phyloP scores from a whole-genome alignment of 2,888 invertebrate genomes.

The Blastobasis lacticolella region DNA sequence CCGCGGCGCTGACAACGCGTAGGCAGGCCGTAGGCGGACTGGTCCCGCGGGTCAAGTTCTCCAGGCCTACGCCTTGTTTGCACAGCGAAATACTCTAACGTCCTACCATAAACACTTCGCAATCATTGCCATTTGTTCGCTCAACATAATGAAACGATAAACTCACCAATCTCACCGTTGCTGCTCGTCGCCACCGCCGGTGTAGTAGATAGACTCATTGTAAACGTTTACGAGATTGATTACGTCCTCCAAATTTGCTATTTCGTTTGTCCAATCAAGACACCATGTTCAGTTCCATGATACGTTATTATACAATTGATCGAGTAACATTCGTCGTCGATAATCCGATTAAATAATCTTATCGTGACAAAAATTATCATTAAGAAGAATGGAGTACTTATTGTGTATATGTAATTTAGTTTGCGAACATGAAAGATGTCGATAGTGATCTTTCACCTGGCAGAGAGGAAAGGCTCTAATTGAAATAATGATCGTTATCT shows the following conservation, averaged over 20 bases:
- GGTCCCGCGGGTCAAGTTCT: constrained; percentile 18
- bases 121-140: neutral
- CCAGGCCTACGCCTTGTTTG: neutral
- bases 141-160: constrained; percentile 3
- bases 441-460: constrained; percentile 16
- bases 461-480: constrained; percentile 23
- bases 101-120: no score
- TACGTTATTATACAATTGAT: no score
- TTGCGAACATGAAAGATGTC: neutral
- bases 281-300: no score
- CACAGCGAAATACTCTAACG: no score
- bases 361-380: no score
- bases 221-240: constrained; percentile 6
- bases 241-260: no score
- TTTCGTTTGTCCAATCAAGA: no score
- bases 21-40: constrained; percentile 26
- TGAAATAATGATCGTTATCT: constrained; percentile 36
- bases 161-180: constrained; percentile 62
- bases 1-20: constrained; percentile 23
- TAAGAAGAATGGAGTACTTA: no score
- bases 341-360: no score
- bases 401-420: no score
- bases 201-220: constrained; percentile 49
- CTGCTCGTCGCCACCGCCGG: constrained; percentile 26
- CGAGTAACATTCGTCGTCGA: no score